Percentiles rank a stretch among this genome's conserved stretches.
Conservation (phyloP, 2,888 invertebrate species). For the Ditula angustiorana region DNA sequence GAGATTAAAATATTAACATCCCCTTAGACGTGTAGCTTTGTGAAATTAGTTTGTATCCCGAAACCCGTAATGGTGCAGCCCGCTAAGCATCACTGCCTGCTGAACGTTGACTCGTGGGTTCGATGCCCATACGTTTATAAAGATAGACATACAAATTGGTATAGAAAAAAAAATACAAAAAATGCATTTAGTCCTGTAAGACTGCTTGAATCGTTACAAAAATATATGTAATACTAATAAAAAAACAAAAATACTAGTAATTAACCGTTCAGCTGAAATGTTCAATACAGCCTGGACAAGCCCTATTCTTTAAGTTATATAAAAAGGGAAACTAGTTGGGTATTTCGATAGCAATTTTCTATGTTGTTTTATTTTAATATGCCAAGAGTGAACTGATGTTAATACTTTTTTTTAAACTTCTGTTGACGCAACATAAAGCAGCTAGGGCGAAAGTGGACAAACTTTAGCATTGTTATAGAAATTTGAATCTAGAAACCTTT, state of each 20-base stretch:
- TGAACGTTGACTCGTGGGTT: constrained; percentile 16
- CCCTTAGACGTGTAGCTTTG: no score
- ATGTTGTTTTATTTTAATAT: no score
- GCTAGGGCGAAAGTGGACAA: no score
- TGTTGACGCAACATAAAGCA: no score
- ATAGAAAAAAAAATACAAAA: constrained; percentile 29
- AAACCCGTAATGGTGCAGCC: constrained; percentile 3
- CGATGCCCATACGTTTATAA: constrained; percentile 4
- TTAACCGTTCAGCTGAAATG: constrained; percentile 2
- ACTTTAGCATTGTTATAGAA: no score
- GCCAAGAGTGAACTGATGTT: no score
- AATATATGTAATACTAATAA: not conserved
- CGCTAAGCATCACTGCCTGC: constrained; percentile 25
- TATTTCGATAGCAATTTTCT: no score
- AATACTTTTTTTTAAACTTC: no score
- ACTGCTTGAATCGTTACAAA: constrained; percentile 42
- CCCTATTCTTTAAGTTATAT: no score
- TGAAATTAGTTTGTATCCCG: not conserved
- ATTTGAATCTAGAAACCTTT: no score
- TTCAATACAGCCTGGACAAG: not conserved
- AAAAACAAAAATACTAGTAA: not conserved
- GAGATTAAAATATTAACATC: no score
- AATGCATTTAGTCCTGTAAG: constrained; percentile 48
- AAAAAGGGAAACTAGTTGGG: no score
- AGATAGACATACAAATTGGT: constrained; percentile 29